These are phyloP conservation scores for Rotaria magnacalcarata DNA, from an alignment of 2,888 invertebrate genomes.

Conservation along the genomic window DNA sequence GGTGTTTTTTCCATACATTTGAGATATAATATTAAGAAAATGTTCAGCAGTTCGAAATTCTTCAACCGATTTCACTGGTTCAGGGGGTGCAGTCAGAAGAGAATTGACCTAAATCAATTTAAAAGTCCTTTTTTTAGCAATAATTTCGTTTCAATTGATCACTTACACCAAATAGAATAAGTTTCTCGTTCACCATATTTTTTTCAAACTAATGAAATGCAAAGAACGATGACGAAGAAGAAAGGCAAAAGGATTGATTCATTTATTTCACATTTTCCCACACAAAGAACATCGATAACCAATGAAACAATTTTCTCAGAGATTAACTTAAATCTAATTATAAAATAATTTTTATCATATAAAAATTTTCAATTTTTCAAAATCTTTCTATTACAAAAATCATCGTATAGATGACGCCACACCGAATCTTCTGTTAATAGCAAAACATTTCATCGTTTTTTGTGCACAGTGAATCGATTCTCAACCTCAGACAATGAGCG, in stretches of 20 bases:
- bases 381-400: no score
- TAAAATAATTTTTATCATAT: no score
- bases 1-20: background rate
- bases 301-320: background rate
- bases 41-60: background rate
- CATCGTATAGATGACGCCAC: background rate
- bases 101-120: background rate
- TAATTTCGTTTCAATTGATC: background rate
- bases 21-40: background rate
- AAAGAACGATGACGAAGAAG: background rate
- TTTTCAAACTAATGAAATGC: background rate
- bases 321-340: background rate
- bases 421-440: background rate
- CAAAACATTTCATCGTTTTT: no score
- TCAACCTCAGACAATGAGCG: background rate
- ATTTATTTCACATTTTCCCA: conserved; percentile 3
- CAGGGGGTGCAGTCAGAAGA: background rate
- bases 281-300: background rate
- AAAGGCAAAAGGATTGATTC: background rate
- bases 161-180: conserved; percentile 23
- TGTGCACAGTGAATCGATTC: no score
- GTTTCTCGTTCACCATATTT: background rate
- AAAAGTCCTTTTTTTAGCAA: background rate
- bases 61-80: background rate
- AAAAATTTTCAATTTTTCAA: no score